Conservation (phyloP, 2,113 vertebrate genomes). For the Pterophyllum scalare region DNA sequence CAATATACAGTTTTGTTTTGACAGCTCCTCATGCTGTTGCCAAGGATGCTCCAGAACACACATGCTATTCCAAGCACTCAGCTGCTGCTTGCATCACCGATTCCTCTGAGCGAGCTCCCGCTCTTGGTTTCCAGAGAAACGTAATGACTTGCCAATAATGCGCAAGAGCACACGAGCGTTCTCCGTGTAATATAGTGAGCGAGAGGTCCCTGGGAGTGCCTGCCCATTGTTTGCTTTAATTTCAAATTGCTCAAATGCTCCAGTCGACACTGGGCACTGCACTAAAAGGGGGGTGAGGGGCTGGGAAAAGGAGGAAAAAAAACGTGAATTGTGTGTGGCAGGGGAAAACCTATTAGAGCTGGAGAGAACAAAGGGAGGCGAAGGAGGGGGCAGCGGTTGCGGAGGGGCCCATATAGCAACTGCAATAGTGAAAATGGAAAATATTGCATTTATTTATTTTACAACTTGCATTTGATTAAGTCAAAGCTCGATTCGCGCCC, state of each 20-base stretch:
- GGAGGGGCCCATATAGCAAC: conserved; percentile 66
- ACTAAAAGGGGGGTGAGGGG: conserved; percentile 73
- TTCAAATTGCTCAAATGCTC: conserved; percentile 84
- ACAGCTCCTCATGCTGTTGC: conserved; percentile 71
- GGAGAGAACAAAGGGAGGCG: conserved; percentile 78
- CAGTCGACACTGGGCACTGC: conserved; percentile 79
- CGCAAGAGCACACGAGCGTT: conserved; percentile 81
- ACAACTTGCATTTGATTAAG: conserved; percentile 75
- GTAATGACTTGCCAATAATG: conserved; percentile 84
- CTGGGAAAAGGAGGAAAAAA: conserved; percentile 53
- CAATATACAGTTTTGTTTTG: conserved; percentile 68
- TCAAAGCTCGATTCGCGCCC: conserved; percentile 58
- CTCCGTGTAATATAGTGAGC: conserved; percentile 81
- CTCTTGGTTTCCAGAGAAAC: conserved; percentile 83
- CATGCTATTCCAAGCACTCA: conserved; percentile 75
- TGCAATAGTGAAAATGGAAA: conserved; percentile 77
- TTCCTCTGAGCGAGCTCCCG: conserved; percentile 73
- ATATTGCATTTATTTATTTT: conserved; percentile 58
- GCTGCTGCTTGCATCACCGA: conserved; percentile 80
- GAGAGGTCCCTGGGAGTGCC: conserved; percentile 81
- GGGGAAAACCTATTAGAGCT: conserved; percentile 81
- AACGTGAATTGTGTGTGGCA: conserved; percentile 81
- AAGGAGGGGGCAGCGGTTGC: conserved; percentile 68
- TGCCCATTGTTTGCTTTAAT: conserved; percentile 83
- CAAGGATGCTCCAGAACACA: conserved; percentile 67